Percentiles rank a stretch among this genome's conserved stretches.
These are phyloP conservation scores for Bombus terrestris DNA, from an alignment of 1,140 invertebrate species.

Conservation along the genomic window DNA sequence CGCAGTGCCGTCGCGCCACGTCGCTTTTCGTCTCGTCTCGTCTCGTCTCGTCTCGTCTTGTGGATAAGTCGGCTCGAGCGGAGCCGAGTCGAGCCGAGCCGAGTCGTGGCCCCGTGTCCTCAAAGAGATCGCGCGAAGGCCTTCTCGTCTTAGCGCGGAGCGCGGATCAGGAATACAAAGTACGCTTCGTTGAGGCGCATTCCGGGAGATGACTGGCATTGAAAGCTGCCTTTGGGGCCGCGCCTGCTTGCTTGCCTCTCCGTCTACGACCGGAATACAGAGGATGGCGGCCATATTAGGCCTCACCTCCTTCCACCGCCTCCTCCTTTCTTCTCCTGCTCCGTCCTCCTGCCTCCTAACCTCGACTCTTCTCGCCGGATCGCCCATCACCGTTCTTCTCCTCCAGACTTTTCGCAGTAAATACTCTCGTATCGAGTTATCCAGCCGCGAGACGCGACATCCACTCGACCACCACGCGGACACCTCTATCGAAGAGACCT, in stretches of 20 bases:
- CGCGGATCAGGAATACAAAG: constrained; percentile 78
- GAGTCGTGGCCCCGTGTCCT: constrained; percentile 64
- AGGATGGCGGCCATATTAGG: constrained; percentile 81
- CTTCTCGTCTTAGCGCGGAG: constrained; percentile 40
- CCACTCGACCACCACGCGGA: neutral
- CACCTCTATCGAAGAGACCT: neutral
- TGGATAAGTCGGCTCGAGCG: constrained; percentile 26
- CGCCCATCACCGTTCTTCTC: neutral
- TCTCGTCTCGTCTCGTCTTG: constrained; percentile 3
- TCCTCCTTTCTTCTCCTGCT: constrained; percentile 25
- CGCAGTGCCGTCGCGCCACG: constrained; percentile 23
- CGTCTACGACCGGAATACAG: constrained; percentile 80
- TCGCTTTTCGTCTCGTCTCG: neutral
- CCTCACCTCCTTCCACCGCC: constrained; percentile 50
- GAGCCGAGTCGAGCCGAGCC: constrained; percentile 45
- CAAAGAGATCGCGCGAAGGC: constrained; percentile 71
- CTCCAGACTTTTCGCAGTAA: neutral
- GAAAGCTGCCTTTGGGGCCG: constrained; percentile 77
- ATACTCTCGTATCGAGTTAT: neutral
- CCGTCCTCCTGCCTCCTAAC: constrained; percentile 37
- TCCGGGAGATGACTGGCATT: constrained; percentile 81
- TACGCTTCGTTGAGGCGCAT: constrained; percentile 72
- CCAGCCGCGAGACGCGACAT: too few relatives aligned
- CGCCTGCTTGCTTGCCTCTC: constrained; percentile 71
- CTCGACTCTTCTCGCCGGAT: constrained; percentile 10